Conservation (phyloP, 2,797 vertebrate species). For the Lutjanus campechanus region DNA sequence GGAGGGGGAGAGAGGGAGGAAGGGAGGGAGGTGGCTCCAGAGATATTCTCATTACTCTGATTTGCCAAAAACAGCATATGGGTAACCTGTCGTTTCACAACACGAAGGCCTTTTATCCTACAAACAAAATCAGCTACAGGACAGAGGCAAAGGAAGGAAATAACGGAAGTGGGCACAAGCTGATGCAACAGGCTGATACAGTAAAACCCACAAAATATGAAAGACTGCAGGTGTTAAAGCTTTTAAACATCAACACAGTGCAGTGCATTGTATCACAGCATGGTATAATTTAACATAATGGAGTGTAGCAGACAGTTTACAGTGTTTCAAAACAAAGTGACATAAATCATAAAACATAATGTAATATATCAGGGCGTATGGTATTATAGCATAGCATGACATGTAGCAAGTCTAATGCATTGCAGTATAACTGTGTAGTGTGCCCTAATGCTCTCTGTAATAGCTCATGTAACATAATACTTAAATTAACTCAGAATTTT, state of each 20-base stretch:
- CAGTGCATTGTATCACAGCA: background rate
- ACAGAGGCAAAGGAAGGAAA: slow-evolving; percentile 35
- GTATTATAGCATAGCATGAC: background rate
- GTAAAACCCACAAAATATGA: slow-evolving; percentile 11
- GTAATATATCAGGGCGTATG: background rate
- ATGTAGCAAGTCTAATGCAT: background rate
- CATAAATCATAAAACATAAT: slow-evolving; percentile 3
- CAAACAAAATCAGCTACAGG: slow-evolving; percentile 7
- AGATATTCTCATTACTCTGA: slow-evolving; percentile 48
- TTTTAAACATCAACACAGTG: background rate
- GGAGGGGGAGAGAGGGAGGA: slow-evolving; percentile 4
- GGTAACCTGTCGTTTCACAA: slow-evolving; percentile 33
- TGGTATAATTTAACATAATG: background rate
- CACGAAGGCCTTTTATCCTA: slow-evolving; percentile 10
- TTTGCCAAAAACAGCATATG: slow-evolving; percentile 47
- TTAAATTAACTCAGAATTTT: background rate
- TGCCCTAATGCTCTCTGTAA: background rate
- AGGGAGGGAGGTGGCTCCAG: background rate
- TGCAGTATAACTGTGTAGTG: background rate
- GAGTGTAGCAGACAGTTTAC: background rate
- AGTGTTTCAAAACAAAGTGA: background rate
- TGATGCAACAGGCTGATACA: slow-evolving; percentile 26
- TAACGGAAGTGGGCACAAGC: slow-evolving; percentile 14
- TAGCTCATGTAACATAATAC: background rate
- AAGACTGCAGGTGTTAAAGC: background rate